Evolutionary conservation across 2,888 invertebrate species (phyloP).

Genomic region (Sipha maydis): DNA sequence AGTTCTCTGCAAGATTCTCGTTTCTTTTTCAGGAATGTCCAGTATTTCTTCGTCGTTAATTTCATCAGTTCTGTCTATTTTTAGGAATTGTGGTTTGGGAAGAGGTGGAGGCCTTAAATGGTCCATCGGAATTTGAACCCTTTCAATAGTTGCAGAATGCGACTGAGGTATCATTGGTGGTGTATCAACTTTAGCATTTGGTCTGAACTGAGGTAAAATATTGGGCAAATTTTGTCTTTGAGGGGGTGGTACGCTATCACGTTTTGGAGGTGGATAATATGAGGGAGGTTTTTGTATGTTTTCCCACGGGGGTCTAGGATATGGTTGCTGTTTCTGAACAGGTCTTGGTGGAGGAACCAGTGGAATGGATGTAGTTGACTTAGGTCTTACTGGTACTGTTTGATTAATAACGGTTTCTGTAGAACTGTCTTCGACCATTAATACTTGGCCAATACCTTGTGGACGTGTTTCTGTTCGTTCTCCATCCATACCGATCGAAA

Average conservation of each 20-base stretch:
- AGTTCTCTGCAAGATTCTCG: constrained; percentile 51
- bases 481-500: constrained; percentile 64
- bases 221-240: constrained; percentile 70
- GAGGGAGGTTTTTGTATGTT: constrained; percentile 64
- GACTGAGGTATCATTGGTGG: constrained; percentile 63
- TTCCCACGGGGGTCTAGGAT: constrained; percentile 69
- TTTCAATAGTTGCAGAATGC: constrained; percentile 56
- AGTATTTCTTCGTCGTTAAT: constrained; percentile 58
- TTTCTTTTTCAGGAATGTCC: constrained; percentile 54
- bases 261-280: constrained; percentile 58
- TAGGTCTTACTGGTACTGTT: constrained; percentile 30
- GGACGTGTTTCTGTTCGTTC: constrained; percentile 60
- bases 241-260: constrained; percentile 28
- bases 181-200: constrained; percentile 70
- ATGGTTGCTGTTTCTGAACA: constrained; percentile 64
- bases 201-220: constrained; percentile 78
- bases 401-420: constrained; percentile 50
- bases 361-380: constrained; percentile 46
- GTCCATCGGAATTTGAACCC: constrained; percentile 66
- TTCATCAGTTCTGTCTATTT: constrained; percentile 64
- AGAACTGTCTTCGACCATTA: constrained; percentile 64
- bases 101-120: constrained; percentile 70
- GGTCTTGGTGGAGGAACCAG: constrained; percentile 53
- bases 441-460: constrained; percentile 65
- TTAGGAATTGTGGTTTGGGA: constrained; percentile 64